A percentile compares a stretch with the other conserved stretches of the same genome.
These are phyloP conservation scores for Ophioderma brevispina DNA, from an alignment of 35 echinoderm and acorn worm species.

Conservation along the genomic window DNA sequence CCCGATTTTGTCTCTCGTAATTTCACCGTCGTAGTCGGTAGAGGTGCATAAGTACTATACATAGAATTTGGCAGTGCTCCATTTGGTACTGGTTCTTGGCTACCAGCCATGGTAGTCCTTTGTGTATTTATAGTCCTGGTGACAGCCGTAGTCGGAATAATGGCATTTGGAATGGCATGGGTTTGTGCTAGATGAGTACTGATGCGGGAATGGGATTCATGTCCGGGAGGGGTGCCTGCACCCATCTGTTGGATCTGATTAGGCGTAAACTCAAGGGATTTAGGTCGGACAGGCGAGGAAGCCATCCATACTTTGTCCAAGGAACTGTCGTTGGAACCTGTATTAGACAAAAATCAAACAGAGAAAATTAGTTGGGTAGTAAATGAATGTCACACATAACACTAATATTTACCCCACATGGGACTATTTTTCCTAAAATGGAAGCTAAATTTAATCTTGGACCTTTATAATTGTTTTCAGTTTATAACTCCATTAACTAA, in stretches of 20 bases:
- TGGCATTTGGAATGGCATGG: constrained; percentile 45
- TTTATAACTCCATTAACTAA: no score
- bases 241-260: background rate
- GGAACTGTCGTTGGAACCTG: constrained; percentile 20
- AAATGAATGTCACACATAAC: no score
- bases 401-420: no score
- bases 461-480: no score
- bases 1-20: constrained; percentile 70
- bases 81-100: background rate
- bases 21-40: constrained; percentile 33
- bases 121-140: constrained; percentile 28
- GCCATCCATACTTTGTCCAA: constrained; percentile 18
- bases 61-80: background rate
- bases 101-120: background rate
- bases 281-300: constrained; percentile 7
- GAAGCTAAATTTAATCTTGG: no score
- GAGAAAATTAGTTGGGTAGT: no score
- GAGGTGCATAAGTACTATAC: background rate
- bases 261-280: constrained; percentile 17
- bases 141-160: constrained; percentile 32
- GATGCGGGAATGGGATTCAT: background rate
- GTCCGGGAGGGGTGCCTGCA: background rate
- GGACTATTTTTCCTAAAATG: no score
- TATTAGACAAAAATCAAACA: no score
- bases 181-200: constrained; percentile 23